Evolutionary conservation across 2,888 invertebrate genomes (phyloP).

Genomic region (Xanthia togata): DNA sequence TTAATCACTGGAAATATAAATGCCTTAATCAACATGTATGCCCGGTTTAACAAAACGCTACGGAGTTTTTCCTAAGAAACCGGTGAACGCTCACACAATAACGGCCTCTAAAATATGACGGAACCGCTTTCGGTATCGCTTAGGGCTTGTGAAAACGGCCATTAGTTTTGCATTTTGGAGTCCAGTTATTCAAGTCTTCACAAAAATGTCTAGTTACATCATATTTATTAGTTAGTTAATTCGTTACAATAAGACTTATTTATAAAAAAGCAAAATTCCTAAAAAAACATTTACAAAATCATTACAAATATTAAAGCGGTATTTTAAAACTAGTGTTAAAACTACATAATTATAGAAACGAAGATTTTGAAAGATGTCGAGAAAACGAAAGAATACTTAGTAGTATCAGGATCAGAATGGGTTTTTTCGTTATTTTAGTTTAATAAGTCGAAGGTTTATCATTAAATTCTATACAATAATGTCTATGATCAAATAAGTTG

Average conservation of each 20-base stretch:
- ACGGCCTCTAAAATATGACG: neutral
- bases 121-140: neutral
- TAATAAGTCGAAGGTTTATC: constrained; percentile 8
- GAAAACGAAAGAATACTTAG: constrained; percentile 51
- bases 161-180: neutral
- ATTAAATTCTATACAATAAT: constrained; percentile 6
- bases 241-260: constrained; percentile 46
- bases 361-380: constrained; percentile 17
- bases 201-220: constrained; percentile 31
- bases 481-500: neutral
- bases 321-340: constrained; percentile 53
- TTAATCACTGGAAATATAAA: constrained; percentile 46
- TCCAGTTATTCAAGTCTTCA: constrained; percentile 5
- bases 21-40: neutral
- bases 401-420: constrained; percentile 26
- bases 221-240: neutral
- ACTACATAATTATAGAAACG: constrained; percentile 40
- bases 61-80: neutral
- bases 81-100: neutral
- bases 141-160: neutral
- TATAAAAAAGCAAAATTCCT: constrained; percentile 41
- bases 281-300: constrained; percentile 56
- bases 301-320: constrained; percentile 59
- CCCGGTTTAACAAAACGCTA: too few relatives aligned
- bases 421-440: neutral